Conservation (phyloP, 2,797 vertebrate species). For the Hypotaenidia philippensis region DNA sequence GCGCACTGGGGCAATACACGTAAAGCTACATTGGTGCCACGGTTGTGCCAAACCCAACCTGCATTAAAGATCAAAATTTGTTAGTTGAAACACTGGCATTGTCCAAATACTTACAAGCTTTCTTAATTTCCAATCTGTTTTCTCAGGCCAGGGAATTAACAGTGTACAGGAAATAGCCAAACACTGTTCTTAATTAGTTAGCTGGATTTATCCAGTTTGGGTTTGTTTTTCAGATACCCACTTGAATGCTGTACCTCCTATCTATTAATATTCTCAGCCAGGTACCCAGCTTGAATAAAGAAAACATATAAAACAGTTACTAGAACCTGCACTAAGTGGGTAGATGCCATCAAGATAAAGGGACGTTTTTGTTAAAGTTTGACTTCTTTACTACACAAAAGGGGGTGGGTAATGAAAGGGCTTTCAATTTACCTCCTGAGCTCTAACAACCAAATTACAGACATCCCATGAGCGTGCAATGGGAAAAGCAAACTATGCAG, state of each 20-base stretch:
- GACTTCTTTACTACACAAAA: constrained; percentile 52
- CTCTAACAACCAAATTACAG: constrained; percentile 3
- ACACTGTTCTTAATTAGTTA: not conserved
- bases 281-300: constrained; percentile 51
- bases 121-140: constrained; percentile 27
- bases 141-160: constrained; percentile 25
- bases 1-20: not conserved
- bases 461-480: not conserved
- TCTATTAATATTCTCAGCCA: constrained; percentile 26
- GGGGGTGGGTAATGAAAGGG: constrained; percentile 7
- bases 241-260: not conserved
- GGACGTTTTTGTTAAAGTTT: constrained; percentile 66
- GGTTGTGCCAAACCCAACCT: not conserved
- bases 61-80: not conserved
- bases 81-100: not conserved
- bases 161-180: constrained; percentile 39
- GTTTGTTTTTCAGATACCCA: constrained; percentile 12
- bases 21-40: not conserved
- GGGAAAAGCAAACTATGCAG: not conserved
- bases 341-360: constrained; percentile 74
- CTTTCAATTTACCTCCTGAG: constrained; percentile 16
- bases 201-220: constrained; percentile 14
- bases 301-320: constrained; percentile 44
- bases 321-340: constrained; percentile 10
- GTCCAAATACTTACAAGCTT: not conserved